phyloP scores from a whole-genome alignment of 1,140 invertebrate species.

The Orius insidiosus region DNA sequence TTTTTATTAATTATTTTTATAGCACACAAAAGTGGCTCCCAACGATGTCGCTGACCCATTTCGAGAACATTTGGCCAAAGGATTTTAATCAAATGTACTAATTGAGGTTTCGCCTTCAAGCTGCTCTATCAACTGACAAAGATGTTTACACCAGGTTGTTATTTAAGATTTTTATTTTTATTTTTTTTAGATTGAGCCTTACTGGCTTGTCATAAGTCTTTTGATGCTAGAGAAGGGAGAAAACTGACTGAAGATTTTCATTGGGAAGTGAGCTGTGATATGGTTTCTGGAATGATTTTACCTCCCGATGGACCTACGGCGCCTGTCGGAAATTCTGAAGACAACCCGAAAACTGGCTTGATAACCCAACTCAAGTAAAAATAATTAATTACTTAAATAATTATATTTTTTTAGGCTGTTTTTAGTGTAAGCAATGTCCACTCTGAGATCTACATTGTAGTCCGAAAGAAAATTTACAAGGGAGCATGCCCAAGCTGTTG shows the following conservation, averaged over 20 bases:
- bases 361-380: constrained; percentile 13
- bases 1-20: constrained; percentile 18
- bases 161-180: neutral
- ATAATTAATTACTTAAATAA: neutral
- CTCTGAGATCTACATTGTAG: constrained; percentile 73
- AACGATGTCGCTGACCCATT: constrained; percentile 38
- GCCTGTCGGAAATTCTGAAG: constrained; percentile 6
- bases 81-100: constrained; percentile 65
- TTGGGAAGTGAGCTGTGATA: constrained; percentile 58
- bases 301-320: constrained; percentile 15
- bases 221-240: constrained; percentile 64
- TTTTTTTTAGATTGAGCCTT: constrained; percentile 57
- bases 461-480: constrained; percentile 81
- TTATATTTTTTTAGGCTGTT: constrained; percentile 41
- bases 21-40: constrained; percentile 22
- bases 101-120: constrained; percentile 65
- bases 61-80: constrained; percentile 72
- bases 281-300: constrained; percentile 15
- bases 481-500: constrained; percentile 71
- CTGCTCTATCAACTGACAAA: constrained; percentile 54
- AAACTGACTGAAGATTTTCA: constrained; percentile 89
- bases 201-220: constrained; percentile 67
- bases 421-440: constrained; percentile 68
- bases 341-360: constrained; percentile 10
- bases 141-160: constrained; percentile 30